Base-by-base conservation (phyloP, 2,888 invertebrate species). In the Seira ritae region DNA sequence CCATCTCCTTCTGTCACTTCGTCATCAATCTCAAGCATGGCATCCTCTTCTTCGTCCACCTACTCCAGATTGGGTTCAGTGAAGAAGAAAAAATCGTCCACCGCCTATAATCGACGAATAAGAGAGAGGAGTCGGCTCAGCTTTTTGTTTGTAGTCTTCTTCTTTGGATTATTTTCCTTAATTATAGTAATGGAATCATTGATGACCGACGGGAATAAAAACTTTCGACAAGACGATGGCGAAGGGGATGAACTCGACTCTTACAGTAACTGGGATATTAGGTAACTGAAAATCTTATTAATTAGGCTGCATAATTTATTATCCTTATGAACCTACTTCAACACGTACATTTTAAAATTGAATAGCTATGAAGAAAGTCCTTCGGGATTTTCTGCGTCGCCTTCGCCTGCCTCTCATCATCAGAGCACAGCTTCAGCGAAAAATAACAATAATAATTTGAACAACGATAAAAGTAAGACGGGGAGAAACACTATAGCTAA, bases 131-230 rank as follows among this genome's bases (percentile, higher is more conserved):
- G 96, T 89, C 95, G 95, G 91, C 94, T 96, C 93, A 96, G 96
- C 90, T 96, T 97, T 92, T 94, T 96, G 91, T 95, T 97, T 91
- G 96, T 97, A 87, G 94, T 97, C 89, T 96, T 96, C 92, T 97
- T 97, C 91, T 96, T 97, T 91, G 95, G 95, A 62, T 95, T 97
- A 82, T 97, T 97, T 90, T 96, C 96, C 68, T 93, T 96, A 89
- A 97, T 97, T 90, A 94, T 97, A 85, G 93, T 97, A 88, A 96
- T 96, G 85, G 96, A 97, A 92, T 94, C 96, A 89, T 93, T 96
- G 90, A 92, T 94, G 88, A 93, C 94, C 87, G 93, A 94, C 90
- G 94, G 79, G 42, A 84, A 86, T 73, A 88, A 87, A 65, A 84
- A 83, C 62, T 76, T 87, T 23, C 73, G 84, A 70, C 80, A 82